Evolutionary conservation across 2,797 vertebrate genomes (phyloP), one percentile per base, ranked within the genome.

Genomic region (Poeciliopsis paucimaculata): DNA sequence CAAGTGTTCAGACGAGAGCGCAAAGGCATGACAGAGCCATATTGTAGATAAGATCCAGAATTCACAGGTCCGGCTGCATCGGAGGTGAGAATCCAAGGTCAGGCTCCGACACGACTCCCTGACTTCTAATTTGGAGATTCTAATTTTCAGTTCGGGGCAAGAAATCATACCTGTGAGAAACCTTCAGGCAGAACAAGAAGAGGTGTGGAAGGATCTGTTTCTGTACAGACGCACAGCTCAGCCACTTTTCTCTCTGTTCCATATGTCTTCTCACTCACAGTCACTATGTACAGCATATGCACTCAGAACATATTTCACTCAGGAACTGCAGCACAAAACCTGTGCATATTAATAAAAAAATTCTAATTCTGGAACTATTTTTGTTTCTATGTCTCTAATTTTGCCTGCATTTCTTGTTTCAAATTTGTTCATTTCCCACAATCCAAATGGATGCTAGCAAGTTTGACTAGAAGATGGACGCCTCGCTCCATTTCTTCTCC

Each of bases 101-200:
- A 96, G 92, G 95, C 92, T 94, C 84, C 77, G 90, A 94, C 96
- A 95, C 80, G 95, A 95, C 90, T 94, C 90, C 82, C 87, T 89
- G 93, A 90, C 93, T 96, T 90, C 91, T 96, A 92, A 96, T 96
- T 96, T 95, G 84, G 86, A 95, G 92, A 95, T 95, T 96, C 94
- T 96, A 94, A 96, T 96, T 96, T 96, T 95, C 95, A 90, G 95
- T 85, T 96, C 90, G 91, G 89, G 89, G 91, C 88, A 95, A 92
- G 93, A 95, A 95, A 96, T 96, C 82, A 92, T 96, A 96, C 95
- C 95, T 96, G 96, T 95, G 95, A 96, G 95, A 95, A 95, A 92
- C 93, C 94, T 90, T 94, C 87, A 95, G 94, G 95, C 95, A 96
- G 95, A 96, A 96, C 91, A 88, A 80, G 79, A 82, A 80, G 91